Evolutionary conservation across 2,888 invertebrate species (phyloP).

Genomic region (Chloroclystis v-ata): DNA sequence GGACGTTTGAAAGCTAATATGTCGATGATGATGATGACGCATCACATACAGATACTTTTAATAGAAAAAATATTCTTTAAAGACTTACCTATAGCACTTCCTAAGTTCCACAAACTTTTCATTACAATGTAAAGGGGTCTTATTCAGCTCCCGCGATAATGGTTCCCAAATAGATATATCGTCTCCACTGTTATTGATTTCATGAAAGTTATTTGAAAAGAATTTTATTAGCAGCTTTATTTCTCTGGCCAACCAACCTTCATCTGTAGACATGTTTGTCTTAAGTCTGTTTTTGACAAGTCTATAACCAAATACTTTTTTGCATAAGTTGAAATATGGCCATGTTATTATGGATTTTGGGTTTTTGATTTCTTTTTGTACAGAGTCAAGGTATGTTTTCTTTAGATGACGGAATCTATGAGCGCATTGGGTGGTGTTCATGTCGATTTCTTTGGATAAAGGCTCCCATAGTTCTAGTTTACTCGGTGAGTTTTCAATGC

Average conservation of each 20-base stretch:
- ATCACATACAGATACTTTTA: no score
- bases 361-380: slow-evolving; percentile 62
- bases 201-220: slow-evolving; percentile 46
- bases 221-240: slow-evolving; percentile 56
- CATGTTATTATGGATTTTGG: slow-evolving; percentile 64
- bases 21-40: no score
- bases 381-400: slow-evolving; percentile 56
- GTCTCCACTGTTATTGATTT: slow-evolving; percentile 41
- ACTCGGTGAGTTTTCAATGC: slow-evolving; percentile 42
- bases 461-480: slow-evolving; percentile 55
- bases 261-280: slow-evolving; percentile 44
- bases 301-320: slow-evolving; percentile 68
- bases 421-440: slow-evolving; percentile 56
- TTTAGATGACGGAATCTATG: slow-evolving; percentile 62
- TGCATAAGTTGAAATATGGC: slow-evolving; percentile 65
- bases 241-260: slow-evolving; percentile 59
- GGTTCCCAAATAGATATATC: slow-evolving; percentile 44
- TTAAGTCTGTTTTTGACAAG: slow-evolving; percentile 57
- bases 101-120: slow-evolving; percentile 62
- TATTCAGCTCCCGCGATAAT: slow-evolving; percentile 43
- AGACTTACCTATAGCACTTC: slow-evolving; percentile 49
- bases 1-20: no score
- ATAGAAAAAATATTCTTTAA: no score
- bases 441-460: slow-evolving; percentile 50
- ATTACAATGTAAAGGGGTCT: slow-evolving; percentile 43